A percentile compares a stretch with the other conserved stretches of the same genome.
phyloP scores from a whole-genome alignment of 2,797 vertebrate genomes.

The Argentina silus region DNA sequence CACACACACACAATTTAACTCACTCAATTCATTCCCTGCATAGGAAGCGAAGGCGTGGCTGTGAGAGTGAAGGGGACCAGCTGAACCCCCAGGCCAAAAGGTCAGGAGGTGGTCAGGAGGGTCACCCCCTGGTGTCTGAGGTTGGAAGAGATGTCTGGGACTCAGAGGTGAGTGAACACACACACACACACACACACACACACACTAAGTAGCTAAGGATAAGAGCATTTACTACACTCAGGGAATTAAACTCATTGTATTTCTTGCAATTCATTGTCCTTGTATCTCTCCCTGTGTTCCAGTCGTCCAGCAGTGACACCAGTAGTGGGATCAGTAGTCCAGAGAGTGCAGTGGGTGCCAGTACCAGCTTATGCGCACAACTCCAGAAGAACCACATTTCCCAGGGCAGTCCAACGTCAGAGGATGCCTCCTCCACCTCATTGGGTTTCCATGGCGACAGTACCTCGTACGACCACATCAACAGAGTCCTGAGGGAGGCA shows the following conservation, averaged over 20 bases:
- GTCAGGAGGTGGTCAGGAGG: conserved; percentile 71
- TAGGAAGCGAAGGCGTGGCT: conserved; percentile 90
- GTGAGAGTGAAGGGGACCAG: conserved; percentile 82
- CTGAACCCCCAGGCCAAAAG: conserved; percentile 88
- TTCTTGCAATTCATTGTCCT: background rate
- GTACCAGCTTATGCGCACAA: conserved; percentile 70
- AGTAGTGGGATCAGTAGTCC: conserved; percentile 90
- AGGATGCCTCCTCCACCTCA: conserved; percentile 85
- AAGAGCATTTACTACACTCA: too few relatives aligned
- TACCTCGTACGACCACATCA: conserved; percentile 91
- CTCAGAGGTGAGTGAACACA: conserved; percentile 72
- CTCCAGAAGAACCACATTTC: conserved; percentile 69
- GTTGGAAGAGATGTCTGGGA: conserved; percentile 71
- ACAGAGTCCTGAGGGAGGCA: conserved; percentile 96
- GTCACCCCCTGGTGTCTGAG: conserved; percentile 72
- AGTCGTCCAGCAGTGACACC: conserved; percentile 88
- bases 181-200: background rate
- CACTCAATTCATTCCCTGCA: background rate
- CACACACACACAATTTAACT: background rate
- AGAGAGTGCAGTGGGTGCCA: conserved; percentile 77
- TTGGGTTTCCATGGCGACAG: conserved; percentile 74
- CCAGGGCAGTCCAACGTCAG: conserved; percentile 78
- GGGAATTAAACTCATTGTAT: too few relatives aligned
- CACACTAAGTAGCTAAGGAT: background rate
- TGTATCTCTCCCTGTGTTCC: conserved; percentile 20